phyloP scores from a whole-genome alignment of 2,797 vertebrate species.

The Thaleichthys pacificus region DNA sequence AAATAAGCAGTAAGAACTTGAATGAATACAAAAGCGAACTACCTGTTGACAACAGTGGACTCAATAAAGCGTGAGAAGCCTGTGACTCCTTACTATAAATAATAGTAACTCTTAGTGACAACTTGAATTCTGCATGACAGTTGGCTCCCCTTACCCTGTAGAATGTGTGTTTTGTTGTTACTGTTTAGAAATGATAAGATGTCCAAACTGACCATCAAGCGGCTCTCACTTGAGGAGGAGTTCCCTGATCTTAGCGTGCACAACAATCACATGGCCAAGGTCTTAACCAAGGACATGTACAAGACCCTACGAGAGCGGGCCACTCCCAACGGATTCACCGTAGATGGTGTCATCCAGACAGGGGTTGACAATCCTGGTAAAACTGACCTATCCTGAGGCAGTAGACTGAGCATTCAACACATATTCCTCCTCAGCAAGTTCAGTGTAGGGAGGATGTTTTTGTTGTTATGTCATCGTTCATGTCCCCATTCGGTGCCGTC shows the following conservation, averaged over 20 bases:
- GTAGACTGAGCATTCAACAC: neutral
- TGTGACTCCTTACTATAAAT: neutral
- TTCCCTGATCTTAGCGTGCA: constrained; percentile 76
- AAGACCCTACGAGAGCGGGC: constrained; percentile 62
- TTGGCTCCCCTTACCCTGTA: constrained; percentile 63
- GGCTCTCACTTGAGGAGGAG: constrained; percentile 73
- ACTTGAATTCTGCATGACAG: constrained; percentile 37
- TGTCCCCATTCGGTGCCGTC: constrained; percentile 18
- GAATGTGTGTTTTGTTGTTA: constrained; percentile 63
- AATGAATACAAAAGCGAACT: neutral
- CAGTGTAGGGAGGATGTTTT: neutral
- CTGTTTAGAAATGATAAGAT: constrained; percentile 70
- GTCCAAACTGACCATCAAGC: constrained; percentile 73
- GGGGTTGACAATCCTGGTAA: constrained; percentile 83
- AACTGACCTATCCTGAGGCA: constrained; percentile 19
- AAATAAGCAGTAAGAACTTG: neutral
- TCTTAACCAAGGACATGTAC: constrained; percentile 75
- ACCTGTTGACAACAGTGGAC: too few species aligned
- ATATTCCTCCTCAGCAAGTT: neutral
- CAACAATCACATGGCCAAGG: constrained; percentile 80
- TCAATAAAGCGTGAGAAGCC: too few species aligned
- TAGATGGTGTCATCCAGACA: constrained; percentile 80
- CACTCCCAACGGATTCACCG: constrained; percentile 76
- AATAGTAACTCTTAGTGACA: neutral
- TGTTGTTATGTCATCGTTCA: neutral